Percentiles rank a stretch among this genome's conserved stretches.
Conservation (phyloP, 2,797 vertebrate genomes). For the Martes flavigula region DNA sequence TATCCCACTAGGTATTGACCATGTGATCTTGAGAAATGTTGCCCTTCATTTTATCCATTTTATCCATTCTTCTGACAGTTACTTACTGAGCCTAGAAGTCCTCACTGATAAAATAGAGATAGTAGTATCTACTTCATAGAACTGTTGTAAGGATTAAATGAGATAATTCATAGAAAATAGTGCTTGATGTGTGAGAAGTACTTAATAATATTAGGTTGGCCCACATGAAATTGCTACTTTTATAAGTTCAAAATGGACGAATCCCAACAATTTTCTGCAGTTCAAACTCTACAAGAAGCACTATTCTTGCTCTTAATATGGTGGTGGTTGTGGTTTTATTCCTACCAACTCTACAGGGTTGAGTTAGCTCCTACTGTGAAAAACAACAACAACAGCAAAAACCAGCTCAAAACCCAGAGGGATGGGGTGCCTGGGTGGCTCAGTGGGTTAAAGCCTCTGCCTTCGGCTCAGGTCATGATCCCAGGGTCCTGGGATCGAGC, state of each 20-base stretch:
- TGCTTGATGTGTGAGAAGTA: neutral
- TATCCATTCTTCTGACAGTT: neutral
- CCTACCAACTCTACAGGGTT: neutral
- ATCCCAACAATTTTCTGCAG: neutral
- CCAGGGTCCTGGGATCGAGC: too few species aligned
- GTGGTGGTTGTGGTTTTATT: neutral
- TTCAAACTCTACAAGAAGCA: neutral
- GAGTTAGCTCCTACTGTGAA: neutral
- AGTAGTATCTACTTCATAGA: neutral
- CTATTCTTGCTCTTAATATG: neutral
- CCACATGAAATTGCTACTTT: slow-evolving; percentile 3
- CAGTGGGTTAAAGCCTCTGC: too few species aligned
- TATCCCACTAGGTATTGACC: neutral
- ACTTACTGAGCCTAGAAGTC: neutral
- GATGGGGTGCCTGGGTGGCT: too few species aligned
- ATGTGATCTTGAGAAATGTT: neutral
- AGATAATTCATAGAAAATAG: neutral
- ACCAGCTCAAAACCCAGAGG: neutral
- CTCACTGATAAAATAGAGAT: neutral
- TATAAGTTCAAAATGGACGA: neutral
- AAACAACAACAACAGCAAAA: neutral
- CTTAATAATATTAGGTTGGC: neutral
- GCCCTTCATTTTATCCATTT: neutral
- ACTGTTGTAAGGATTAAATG: neutral
- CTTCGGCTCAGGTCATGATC: too few species aligned